Base-by-base conservation (phyloP, 1,140 invertebrate genomes). In the Neodiprion pinetum region DNA sequence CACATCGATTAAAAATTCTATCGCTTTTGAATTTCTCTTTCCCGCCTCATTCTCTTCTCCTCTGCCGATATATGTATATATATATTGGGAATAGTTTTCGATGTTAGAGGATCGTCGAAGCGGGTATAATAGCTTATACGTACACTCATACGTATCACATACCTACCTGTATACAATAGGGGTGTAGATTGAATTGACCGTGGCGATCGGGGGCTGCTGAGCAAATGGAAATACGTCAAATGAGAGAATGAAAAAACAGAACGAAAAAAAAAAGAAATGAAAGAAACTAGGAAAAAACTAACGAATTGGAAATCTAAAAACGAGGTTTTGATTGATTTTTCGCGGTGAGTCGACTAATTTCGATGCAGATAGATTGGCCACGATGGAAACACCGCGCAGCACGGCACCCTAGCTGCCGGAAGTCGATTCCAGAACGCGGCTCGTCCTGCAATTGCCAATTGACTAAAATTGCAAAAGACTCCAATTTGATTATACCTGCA, bases 321-420 rank as follows among this genome's bases (percentile, higher is more conserved):
- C 53, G n/a, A 80, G 80, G 74, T 74, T 76, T 69, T 83, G 81
- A 86, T 86, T 86, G 85, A 84, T 85, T 85, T 85, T 86, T 85
- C 83, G 84, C 77, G 84, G 83, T 83, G 78, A 79, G 75, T 78
- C 82, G 79, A 77, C 77, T 84, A 84, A 84, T 84, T 84, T 81
- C 78, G 72, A 72, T 73, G 40, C 72, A 70, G 65, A 72, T 71
- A 48, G 70, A 48, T 48, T 67, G 70, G 74, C 70, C 28, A 40
- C 75, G 74, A 68, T 69, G 28, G 28, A 40, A 40, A 40, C 28
- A 40, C 28, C 47, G 73, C 40, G 48, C 21, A 49, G 69, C 67
- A 71, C 28, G 70, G 75, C 73, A 67, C 53, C 65, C 67, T 12
- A 72, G 71, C 21, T 74, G 66, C 74, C 72, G 77, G 71, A 76